These are phyloP conservation scores for Tipula lateralis DNA, from an alignment of 2,888 invertebrate genomes.

Conservation along the genomic window DNA sequence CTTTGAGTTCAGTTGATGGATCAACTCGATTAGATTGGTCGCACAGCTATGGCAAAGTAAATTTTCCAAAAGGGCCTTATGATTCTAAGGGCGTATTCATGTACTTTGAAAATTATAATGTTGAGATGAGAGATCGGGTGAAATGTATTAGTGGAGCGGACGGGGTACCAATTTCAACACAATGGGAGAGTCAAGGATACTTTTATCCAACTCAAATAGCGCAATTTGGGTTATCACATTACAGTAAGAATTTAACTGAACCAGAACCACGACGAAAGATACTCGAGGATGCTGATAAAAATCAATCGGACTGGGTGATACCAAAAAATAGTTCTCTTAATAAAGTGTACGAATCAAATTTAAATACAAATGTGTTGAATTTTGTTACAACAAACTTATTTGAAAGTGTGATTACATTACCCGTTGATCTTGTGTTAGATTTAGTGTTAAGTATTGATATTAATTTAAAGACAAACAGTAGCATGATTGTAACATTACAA, in stretches of 20 bases:
- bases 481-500: constrained; percentile 72
- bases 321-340: constrained; percentile 64
- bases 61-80: constrained; percentile 83
- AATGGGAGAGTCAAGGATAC: constrained; percentile 94
- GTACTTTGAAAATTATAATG: constrained; percentile 97
- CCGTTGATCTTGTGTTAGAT: constrained; percentile 64
- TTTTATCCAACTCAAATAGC: constrained; percentile 98
- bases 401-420: constrained; percentile 63
- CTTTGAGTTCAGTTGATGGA: constrained; percentile 66
- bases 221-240: constrained; percentile 95
- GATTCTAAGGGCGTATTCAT: constrained; percentile 87
- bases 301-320: constrained; percentile 65
- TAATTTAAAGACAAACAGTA: constrained; percentile 71
- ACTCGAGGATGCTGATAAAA: constrained; percentile 71
- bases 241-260: constrained; percentile 88
- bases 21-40: constrained; percentile 89
- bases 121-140: constrained; percentile 88
- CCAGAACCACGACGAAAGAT: constrained; percentile 67
- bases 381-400: constrained; percentile 68
- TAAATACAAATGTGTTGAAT: constrained; percentile 61
- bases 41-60: constrained; percentile 88
- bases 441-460: constrained; percentile 73
- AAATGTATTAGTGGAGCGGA: constrained; percentile 92
- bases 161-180: constrained; percentile 93
- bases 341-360: constrained; percentile 56